Evolutionary conservation across 2,797 vertebrate species (phyloP).

Genomic region (Notoglanidium macrostoma): DNA sequence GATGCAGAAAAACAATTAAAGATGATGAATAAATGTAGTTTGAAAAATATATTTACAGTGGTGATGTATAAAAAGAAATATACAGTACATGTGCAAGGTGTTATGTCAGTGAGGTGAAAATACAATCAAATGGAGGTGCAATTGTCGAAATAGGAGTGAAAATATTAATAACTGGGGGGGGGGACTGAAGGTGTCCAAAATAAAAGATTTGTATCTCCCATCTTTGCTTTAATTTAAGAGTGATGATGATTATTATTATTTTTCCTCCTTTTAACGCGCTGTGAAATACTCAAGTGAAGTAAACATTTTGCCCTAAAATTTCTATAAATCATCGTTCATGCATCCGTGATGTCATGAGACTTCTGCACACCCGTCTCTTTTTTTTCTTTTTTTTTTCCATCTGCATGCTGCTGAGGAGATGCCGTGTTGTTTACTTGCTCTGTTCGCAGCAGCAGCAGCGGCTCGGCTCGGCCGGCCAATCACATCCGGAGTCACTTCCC

Average conservation of each 20-base stretch:
- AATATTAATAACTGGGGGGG: background rate
- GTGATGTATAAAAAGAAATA: background rate
- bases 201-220: background rate
- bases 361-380: too few species aligned
- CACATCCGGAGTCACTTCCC: slow-evolving; percentile 76
- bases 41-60: background rate
- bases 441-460: slow-evolving; percentile 59
- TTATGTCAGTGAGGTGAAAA: background rate
- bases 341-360: background rate
- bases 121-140: background rate
- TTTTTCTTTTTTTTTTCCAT: background rate
- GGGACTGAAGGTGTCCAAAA: too few species aligned
- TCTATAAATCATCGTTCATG: background rate
- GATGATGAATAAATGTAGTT: too few species aligned
- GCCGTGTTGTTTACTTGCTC: slow-evolving; percentile 47
- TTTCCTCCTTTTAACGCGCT: too few species aligned
- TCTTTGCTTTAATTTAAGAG: background rate
- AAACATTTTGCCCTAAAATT: background rate
- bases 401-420: slow-evolving; percentile 24
- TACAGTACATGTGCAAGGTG: background rate
- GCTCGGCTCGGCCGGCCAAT: slow-evolving; percentile 70
- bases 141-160: background rate
- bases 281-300: background rate
- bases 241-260: too few species aligned
- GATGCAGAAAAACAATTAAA: background rate